Evolutionary conservation across 2,797 vertebrate species (phyloP).

Genomic region (Melanitta fusca): DNA sequence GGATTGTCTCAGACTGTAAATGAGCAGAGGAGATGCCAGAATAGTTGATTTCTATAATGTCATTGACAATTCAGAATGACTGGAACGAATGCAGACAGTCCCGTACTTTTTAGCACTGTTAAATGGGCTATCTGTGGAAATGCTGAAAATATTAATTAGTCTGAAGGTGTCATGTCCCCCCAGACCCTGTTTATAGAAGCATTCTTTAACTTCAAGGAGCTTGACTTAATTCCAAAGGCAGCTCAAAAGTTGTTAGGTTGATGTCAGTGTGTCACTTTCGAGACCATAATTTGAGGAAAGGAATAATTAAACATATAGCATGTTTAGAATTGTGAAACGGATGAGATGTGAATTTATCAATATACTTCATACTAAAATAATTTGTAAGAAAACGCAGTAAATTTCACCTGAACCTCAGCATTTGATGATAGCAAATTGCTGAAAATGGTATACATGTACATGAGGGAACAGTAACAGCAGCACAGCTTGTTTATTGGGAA

Average conservation of each 20-base stretch:
- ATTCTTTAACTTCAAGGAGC: neutral
- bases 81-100: neutral
- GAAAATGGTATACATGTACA: neutral
- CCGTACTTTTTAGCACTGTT: neutral
- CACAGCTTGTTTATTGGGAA: neutral
- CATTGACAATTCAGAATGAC: neutral
- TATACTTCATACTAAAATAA: neutral
- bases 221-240: neutral
- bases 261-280: neutral
- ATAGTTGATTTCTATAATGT: neutral
- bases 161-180: too few relatives aligned
- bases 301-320: neutral
- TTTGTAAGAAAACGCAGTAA: neutral
- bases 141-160: neutral
- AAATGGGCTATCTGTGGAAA: neutral
- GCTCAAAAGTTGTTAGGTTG: neutral
- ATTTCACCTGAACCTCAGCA: neutral
- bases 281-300: neutral
- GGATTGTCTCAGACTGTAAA: neutral
- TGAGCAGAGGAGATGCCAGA: neutral
- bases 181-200: neutral
- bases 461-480: neutral
- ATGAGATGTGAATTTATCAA: neutral
- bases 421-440: neutral
- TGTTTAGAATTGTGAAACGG: neutral